These are phyloP conservation scores for Carcharodon carcharias DNA, from an alignment of 2,797 vertebrate species.

Conservation along the genomic window DNA sequence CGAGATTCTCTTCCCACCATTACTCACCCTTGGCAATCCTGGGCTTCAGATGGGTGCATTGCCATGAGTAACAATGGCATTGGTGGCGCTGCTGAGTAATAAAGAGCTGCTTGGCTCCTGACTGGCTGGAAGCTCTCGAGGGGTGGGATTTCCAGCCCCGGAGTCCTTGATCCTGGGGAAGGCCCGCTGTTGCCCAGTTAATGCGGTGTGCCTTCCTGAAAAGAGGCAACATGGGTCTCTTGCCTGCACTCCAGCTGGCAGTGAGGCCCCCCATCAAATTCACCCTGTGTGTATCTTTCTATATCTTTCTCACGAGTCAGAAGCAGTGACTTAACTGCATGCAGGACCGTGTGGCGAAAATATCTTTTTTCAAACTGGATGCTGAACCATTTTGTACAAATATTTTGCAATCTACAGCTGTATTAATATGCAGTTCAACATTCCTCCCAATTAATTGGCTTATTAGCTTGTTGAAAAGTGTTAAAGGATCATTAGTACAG, in stretches of 20 bases:
- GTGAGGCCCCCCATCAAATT: neutral
- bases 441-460: neutral
- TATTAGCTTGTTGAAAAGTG: neutral
- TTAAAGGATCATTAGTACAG: neutral
- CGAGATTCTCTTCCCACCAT: too few species aligned
- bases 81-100: too few species aligned
- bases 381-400: neutral
- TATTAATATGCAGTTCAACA: neutral
- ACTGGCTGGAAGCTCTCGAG: too few species aligned
- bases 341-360: neutral
- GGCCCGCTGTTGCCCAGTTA: neutral
- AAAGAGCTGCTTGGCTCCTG: too few species aligned
- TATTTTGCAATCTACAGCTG: neutral
- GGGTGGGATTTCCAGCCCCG: too few species aligned
- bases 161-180: neutral
- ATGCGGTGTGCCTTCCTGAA: neutral
- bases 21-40: too few species aligned
- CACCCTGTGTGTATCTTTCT: neutral
- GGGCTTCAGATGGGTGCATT: too few species aligned
- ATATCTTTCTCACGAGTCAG: neutral
- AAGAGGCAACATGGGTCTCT: neutral
- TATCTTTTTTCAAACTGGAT: neutral
- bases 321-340: neutral
- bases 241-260: neutral
- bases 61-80: too few species aligned